Percentiles rank a stretch among this genome's conserved stretches.
Evolutionary conservation across 64 coral and sea anemone species (phyloP).

Genomic region (Anthopleura sola): DNA sequence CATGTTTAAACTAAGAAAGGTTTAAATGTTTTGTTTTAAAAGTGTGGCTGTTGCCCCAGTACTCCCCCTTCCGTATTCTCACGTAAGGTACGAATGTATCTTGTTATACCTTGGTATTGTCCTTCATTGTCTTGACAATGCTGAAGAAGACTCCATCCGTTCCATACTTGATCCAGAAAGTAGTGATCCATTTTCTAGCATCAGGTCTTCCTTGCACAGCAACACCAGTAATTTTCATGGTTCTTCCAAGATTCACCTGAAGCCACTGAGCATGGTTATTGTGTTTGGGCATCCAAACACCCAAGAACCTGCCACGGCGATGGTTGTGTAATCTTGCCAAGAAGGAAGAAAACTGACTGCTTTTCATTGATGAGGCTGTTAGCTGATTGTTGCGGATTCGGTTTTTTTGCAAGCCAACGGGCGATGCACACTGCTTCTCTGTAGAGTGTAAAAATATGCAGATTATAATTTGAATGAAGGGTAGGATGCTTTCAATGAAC

Average conservation of each 20-base stretch:
- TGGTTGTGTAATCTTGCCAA: constrained; percentile 10
- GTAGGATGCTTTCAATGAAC: too few species aligned
- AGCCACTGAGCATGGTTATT: constrained; percentile 59
- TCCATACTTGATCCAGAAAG: constrained; percentile 24
- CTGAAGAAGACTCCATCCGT: constrained; percentile 36
- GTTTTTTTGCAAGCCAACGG: constrained; percentile 42
- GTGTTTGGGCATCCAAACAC: constrained; percentile 43
- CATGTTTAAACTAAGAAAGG: too few species aligned
- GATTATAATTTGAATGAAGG: too few species aligned
- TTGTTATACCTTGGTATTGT: constrained; percentile 20
- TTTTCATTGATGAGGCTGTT: constrained; percentile 17
- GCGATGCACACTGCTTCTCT: constrained; percentile 33
- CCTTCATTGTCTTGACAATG: constrained; percentile 23
- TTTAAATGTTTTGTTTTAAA: too few species aligned
- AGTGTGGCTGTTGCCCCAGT: too few species aligned
- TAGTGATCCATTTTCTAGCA: constrained; percentile 32
- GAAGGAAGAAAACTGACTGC: neutral
- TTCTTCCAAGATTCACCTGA: constrained; percentile 44
- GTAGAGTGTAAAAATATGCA: neutral
- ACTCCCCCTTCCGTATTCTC: too few species aligned
- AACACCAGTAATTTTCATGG: constrained; percentile 56
- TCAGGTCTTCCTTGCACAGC: constrained; percentile 33
- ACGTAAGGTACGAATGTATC: neutral
- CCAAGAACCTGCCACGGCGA: neutral
- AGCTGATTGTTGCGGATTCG: constrained; percentile 24